Evolutionary conservation across 2,113 vertebrate genomes (phyloP).

Genomic region (Pogonocichla stellata): DNA sequence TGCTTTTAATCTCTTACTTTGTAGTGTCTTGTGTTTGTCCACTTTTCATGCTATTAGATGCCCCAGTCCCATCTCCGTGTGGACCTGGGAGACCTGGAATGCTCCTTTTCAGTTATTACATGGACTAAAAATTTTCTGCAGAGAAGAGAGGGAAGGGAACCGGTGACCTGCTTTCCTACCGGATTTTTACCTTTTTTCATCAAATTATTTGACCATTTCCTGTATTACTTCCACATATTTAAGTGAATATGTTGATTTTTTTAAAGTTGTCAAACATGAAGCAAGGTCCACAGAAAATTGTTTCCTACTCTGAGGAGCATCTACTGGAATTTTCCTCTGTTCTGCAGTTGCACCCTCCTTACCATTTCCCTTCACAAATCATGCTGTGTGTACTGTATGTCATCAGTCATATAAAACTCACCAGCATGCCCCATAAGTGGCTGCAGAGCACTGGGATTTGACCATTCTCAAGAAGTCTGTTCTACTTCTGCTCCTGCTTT

Average conservation of each 20-base stretch:
- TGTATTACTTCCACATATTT: background rate
- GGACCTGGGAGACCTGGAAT: background rate
- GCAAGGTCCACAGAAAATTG: background rate
- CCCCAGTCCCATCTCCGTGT: background rate
- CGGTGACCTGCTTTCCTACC: background rate
- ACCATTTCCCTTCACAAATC: background rate
- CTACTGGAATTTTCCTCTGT: background rate
- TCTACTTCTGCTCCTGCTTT: background rate
- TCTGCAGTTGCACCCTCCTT: background rate
- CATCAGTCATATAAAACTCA: background rate
- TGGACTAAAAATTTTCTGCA: background rate
- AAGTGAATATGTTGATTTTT: background rate
- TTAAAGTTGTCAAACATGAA: background rate
- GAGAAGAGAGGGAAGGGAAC: background rate
- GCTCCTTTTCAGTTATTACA: background rate
- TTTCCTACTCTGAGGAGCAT: background rate
- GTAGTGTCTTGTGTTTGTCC: background rate
- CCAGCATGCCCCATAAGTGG: background rate
- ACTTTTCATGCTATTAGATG: background rate
- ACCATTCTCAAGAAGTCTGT: background rate
- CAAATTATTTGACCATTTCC: background rate
- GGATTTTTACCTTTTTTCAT: background rate
- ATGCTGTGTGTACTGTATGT: background rate
- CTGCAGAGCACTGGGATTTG: background rate
- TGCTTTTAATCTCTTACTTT: background rate